Percentiles rank a stretch among this genome's conserved stretches.
Evolutionary conservation across 2,888 invertebrate genomes (phyloP).

Genomic region (Leucophenga maculata): DNA sequence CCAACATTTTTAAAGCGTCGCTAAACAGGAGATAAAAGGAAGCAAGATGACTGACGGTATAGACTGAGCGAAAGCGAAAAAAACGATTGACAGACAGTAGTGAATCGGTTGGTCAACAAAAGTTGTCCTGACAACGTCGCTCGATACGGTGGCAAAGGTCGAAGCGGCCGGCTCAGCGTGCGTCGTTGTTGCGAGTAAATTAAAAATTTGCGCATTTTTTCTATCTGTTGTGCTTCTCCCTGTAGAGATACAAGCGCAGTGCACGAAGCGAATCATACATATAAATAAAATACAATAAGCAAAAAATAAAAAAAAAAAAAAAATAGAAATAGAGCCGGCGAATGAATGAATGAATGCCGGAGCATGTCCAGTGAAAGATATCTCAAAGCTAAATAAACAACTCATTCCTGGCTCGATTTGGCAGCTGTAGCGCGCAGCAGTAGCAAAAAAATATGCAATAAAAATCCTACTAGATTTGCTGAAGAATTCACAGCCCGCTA

Average conservation of each 20-base stretch:
- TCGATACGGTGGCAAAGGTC: background rate
- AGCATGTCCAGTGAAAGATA: background rate
- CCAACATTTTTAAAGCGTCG: conserved; percentile 18
- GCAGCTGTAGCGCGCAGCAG: conserved; percentile 4
- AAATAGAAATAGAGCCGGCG: background rate
- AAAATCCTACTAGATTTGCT: conserved; percentile 18
- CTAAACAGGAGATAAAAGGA: background rate
- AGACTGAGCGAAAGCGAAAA: background rate
- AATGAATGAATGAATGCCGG: background rate
- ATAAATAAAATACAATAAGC: conserved; percentile 16
- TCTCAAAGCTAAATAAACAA: conserved; percentile 8
- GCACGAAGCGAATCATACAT: background rate
- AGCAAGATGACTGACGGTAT: background rate
- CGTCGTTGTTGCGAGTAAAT: conserved; percentile 22
- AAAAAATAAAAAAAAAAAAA: background rate
- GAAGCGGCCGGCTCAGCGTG: background rate
- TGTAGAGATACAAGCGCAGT: too few species aligned
- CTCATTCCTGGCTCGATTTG: background rate
- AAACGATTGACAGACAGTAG: background rate
- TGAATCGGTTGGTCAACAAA: background rate
- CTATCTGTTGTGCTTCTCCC: too few species aligned
- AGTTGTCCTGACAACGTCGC: background rate
- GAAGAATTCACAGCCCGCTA: background rate
- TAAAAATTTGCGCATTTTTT: conserved; percentile 24
- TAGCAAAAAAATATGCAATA: conserved; percentile 24